phyloP scores from a whole-genome alignment of 2,888 invertebrate species.

The Philhelius pedissequus region DNA sequence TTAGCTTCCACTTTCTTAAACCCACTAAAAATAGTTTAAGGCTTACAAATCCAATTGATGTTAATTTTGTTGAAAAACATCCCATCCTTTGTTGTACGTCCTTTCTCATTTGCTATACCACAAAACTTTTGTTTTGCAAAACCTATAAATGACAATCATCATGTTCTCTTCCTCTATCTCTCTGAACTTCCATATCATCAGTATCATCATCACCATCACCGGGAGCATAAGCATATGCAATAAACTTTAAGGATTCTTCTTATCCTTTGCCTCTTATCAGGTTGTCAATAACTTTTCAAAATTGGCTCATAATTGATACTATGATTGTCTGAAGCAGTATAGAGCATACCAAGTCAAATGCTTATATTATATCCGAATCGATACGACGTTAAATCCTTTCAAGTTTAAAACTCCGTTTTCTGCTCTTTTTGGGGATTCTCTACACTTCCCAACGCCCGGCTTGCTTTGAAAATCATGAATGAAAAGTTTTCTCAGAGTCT shows the following conservation, averaged over 20 bases:
- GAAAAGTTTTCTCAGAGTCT: neutral
- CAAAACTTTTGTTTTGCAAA: neutral
- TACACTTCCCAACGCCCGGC: neutral
- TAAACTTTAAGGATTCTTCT: neutral
- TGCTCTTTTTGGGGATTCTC: neutral
- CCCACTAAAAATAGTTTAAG: too few species aligned
- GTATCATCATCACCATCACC: too few species aligned
- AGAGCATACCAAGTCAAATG: conserved; percentile 33
- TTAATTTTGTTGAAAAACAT: neutral
- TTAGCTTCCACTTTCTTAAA: too few species aligned
- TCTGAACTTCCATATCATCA: neutral
- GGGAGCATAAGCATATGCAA: neutral
- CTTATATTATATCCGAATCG: conserved; percentile 39
- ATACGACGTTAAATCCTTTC: neutral
- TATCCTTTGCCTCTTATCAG: conserved; percentile 24
- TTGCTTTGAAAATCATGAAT: neutral
- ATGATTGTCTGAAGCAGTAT: conserved; percentile 28
- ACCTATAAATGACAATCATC: neutral
- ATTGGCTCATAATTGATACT: conserved; percentile 53
- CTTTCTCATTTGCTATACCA: too few species aligned
- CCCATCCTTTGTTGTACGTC: neutral
- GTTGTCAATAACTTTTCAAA: conserved; percentile 52
- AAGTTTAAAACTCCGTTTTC: neutral
- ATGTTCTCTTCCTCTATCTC: neutral
- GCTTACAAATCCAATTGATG: neutral